Evolutionary conservation across 2,797 vertebrate genomes (phyloP).

Genomic region (Aphelocoma californica): DNA sequence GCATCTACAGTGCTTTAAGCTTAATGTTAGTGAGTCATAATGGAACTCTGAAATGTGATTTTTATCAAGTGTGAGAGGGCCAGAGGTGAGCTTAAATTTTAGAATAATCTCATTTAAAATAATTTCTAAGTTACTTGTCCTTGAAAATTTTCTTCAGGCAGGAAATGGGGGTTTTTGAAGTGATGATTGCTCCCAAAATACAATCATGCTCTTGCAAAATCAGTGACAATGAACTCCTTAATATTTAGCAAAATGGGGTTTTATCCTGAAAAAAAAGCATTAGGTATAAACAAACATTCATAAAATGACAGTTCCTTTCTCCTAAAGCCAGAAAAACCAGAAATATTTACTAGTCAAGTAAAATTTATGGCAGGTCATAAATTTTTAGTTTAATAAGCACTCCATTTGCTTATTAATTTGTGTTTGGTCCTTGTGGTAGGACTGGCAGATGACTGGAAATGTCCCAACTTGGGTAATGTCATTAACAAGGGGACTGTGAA

Average conservation of each 20-base stretch:
- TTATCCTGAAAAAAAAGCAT: not conserved
- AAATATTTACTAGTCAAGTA: not conserved
- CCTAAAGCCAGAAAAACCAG: not conserved
- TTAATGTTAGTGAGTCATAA: not conserved
- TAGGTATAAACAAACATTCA: not conserved
- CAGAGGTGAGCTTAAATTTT: not conserved
- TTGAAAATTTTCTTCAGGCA: not conserved
- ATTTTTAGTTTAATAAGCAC: not conserved
- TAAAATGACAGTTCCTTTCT: not conserved
- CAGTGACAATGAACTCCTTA: not conserved
- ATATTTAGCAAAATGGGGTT: not conserved
- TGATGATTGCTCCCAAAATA: not conserved
- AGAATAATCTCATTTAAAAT: not conserved
- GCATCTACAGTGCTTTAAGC: not conserved
- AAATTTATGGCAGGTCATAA: not conserved
- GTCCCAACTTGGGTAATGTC: not conserved
- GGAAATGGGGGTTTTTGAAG: not conserved
- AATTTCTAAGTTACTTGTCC: not conserved
- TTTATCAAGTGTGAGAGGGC: not conserved
- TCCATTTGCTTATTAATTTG: not conserved
- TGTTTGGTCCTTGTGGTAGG: not conserved
- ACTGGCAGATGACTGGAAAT: not conserved
- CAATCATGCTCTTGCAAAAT: not conserved
- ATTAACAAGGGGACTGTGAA: not conserved
- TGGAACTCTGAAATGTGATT: not conserved